Evolutionary conservation across 2,888 invertebrate genomes (phyloP), one percentile per base, ranked within the genome.

Genomic region (Leistus spinibarbis): DNA sequence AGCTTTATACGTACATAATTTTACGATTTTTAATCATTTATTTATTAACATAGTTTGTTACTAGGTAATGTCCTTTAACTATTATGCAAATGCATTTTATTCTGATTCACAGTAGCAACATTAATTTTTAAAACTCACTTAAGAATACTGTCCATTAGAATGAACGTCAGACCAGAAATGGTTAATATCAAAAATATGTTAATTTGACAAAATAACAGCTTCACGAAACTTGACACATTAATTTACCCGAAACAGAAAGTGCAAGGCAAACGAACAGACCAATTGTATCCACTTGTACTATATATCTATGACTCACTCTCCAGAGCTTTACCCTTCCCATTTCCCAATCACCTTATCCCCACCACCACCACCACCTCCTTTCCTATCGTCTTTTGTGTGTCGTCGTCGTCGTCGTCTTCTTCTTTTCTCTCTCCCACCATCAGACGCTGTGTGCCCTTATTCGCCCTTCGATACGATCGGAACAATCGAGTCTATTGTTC

Each of bases 401-500:
- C 17, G 20, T 17, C 60, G 17, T 60, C 60, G 17, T 22, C 22
- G 2, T 9, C 7, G 60, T 10, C 2, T 22, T 20, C n/a, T n/a
- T n/a, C n/a, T n/a, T n/a, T n/a, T n/a, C n/a, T n/a, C n/a, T n/a
- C 60, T 60, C 10, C 17, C 22, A 19, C 17, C 19, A 17, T 10
- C 19, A 60, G 60, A 64, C 27, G 22, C 23, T 71, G 53, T 54
- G 64, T 71, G 64, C 71, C 71, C 71, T 64, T 40, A 40, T 60
- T 64, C 71, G 54, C 62, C 69, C 64, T 71, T 71, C 71, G 69
- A 19, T 64, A 64, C 23, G 71, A 71, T 71, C 71, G 71, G 71
- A 71, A 71, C 71, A 71, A 71, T 71, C 71, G 63, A 64, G 71
- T 23, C 71, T 71, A 63, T 71, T 71, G 71, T 71, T 71, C 64